A percentile compares a stretch with the other conserved stretches of the same genome.
These are phyloP conservation scores for Bicyclus anynana DNA, from an alignment of 1,140 invertebrate species.

Conservation along the genomic window DNA sequence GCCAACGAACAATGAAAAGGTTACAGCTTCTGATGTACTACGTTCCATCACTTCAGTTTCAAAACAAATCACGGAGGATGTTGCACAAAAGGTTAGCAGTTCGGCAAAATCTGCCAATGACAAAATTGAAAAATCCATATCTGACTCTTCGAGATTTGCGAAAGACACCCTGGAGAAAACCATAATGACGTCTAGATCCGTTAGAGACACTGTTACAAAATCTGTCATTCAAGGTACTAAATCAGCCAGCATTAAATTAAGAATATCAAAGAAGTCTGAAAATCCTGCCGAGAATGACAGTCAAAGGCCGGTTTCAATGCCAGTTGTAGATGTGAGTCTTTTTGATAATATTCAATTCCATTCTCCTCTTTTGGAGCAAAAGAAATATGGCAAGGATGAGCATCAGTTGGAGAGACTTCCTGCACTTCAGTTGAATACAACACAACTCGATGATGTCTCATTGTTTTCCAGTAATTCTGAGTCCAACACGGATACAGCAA, in stretches of 20 bases:
- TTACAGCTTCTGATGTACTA: conserved; percentile 52
- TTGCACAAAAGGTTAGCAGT: conserved; percentile 52
- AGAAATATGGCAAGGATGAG: conserved; percentile 40
- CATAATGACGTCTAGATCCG: conserved; percentile 50
- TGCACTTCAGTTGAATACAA: conserved; percentile 42
- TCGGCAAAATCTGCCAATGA: conserved; percentile 59
- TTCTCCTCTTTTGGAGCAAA: conserved; percentile 61
- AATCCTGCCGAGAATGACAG: conserved; percentile 33
- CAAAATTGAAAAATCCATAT: conserved; percentile 55
- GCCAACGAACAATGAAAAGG: conserved; percentile 39
- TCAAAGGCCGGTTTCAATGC: conserved; percentile 59
- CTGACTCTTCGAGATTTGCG: conserved; percentile 61
- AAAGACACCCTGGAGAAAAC: conserved; percentile 68
- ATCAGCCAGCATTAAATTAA: conserved; percentile 48
- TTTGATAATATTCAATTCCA: conserved; percentile 71
- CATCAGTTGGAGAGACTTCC: conserved; percentile 30
- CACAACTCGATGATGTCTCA: conserved; percentile 59
- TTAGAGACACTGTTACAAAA: conserved; percentile 60
- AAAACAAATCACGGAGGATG: conserved; percentile 64
- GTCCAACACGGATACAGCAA: conserved; percentile 51
- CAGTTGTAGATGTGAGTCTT: conserved; percentile 57
- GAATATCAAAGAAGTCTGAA: conserved; percentile 44
- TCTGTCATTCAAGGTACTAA: conserved; percentile 61
- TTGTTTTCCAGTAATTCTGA: conserved; percentile 60
- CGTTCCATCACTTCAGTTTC: conserved; percentile 57